These are phyloP conservation scores for Cantharis flavilabris DNA, from an alignment of 2,888 invertebrate genomes.

Conservation along the genomic window DNA sequence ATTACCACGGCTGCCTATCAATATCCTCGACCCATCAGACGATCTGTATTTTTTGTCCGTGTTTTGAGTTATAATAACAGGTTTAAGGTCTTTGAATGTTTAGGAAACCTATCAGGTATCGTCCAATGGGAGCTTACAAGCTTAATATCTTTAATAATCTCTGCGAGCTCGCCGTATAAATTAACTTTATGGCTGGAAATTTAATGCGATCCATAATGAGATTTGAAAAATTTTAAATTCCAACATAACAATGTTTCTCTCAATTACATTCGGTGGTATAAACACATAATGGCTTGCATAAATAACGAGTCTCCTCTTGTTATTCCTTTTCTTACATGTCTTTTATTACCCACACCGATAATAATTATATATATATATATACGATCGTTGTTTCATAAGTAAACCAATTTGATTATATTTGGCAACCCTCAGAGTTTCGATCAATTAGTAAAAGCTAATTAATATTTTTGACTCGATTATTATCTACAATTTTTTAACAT, in stretches of 20 bases:
- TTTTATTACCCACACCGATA: slow-evolving; percentile 3
- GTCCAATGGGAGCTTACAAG: slow-evolving; percentile 42
- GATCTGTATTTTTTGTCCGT: slow-evolving; percentile 41
- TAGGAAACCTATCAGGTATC: slow-evolving; percentile 40
- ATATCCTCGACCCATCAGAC: slow-evolving; percentile 36
- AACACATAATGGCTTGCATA: slow-evolving; percentile 18
- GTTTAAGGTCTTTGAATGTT: slow-evolving; percentile 46
- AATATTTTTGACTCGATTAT: background rate
- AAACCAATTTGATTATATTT: background rate
- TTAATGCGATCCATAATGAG: slow-evolving; percentile 52
- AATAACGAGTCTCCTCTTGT: slow-evolving; percentile 11
- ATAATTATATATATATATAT: background rate
- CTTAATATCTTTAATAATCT: slow-evolving; percentile 51
- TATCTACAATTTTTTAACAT: background rate
- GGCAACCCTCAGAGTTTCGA: background rate
- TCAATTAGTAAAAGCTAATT: background rate
- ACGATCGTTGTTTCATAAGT: background rate
- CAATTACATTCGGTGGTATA: slow-evolving; percentile 33
- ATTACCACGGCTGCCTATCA: slow-evolving; percentile 39
- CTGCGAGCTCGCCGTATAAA: slow-evolving; percentile 47
- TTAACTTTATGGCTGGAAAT: slow-evolving; percentile 51
- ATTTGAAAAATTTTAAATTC: slow-evolving; percentile 50
- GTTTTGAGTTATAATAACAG: slow-evolving; percentile 51
- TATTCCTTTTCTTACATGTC: slow-evolving; percentile 5
- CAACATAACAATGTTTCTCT: slow-evolving; percentile 44